phyloP scores from a whole-genome alignment of 2,113 vertebrate species.

The Neoarius graeffei region DNA sequence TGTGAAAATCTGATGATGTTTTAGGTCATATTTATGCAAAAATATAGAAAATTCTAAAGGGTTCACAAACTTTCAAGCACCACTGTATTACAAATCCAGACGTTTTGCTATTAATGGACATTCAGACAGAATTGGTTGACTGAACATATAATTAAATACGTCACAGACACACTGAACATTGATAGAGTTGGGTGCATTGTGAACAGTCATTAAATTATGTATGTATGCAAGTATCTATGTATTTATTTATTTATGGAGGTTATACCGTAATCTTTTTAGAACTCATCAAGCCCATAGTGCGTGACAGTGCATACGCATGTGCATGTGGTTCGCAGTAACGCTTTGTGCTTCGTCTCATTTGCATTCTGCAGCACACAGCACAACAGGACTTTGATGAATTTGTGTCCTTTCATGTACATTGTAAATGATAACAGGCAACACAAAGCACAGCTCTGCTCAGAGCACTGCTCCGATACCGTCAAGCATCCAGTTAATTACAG shows the following conservation, averaged over 20 bases:
- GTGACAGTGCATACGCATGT: neutral
- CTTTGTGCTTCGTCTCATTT: slow-evolving; percentile 12
- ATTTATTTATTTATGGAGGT: too few species aligned
- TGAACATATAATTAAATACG: neutral
- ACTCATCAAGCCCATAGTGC: neutral
- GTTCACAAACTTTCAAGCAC: too few species aligned
- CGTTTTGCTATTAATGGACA: neutral
- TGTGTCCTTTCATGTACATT: slow-evolving; percentile 25
- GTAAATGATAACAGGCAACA: slow-evolving; percentile 23
- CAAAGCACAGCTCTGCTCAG: neutral
- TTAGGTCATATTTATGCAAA: too few species aligned
- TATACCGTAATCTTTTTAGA: neutral
- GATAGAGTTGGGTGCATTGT: neutral
- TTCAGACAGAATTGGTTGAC: neutral
- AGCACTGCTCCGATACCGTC: neutral
- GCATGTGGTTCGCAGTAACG: neutral
- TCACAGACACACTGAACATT: neutral
- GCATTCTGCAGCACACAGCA: slow-evolving; percentile 6
- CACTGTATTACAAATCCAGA: neutral
- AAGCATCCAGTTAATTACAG: slow-evolving; percentile 1
- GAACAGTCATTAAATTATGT: neutral
- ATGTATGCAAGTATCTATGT: too few species aligned
- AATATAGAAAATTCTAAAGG: too few species aligned
- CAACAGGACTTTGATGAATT: slow-evolving; percentile 21
- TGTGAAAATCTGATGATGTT: too few species aligned